Evolutionary conservation across 2,113 vertebrate genomes (phyloP).

Genomic region (Heterotis niloticus): DNA sequence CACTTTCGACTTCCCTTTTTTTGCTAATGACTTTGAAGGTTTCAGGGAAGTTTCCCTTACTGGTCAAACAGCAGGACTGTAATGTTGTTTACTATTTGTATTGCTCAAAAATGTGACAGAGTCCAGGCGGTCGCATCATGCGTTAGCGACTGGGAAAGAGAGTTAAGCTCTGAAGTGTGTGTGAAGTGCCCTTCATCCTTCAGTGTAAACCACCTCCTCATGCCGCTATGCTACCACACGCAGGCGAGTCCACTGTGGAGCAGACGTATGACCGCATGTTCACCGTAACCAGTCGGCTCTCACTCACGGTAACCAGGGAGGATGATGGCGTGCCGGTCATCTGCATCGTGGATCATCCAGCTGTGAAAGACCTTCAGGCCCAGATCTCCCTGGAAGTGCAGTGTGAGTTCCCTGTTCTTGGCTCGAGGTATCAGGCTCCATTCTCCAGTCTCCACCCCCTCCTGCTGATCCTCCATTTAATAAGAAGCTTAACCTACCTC

Average conservation of each 20-base stretch:
- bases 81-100: too few relatives aligned
- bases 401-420: conserved; percentile 72
- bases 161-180: neutral
- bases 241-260: conserved; percentile 82
- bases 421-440: neutral
- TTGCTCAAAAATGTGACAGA: too few relatives aligned
- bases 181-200: neutral
- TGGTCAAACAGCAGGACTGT: too few relatives aligned
- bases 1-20: too few relatives aligned
- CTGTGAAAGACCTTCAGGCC: conserved; percentile 87
- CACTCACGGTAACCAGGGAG: conserved; percentile 80
- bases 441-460: neutral
- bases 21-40: too few relatives aligned
- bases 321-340: conserved; percentile 83
- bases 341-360: conserved; percentile 91
- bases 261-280: conserved; percentile 88
- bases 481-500: neutral
- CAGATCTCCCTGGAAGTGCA: conserved; percentile 91
- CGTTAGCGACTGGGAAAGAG: too few relatives aligned
- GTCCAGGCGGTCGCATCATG: too few relatives aligned
- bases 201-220: neutral
- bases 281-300: conserved; percentile 85
- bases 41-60: too few relatives aligned
- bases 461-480: neutral
- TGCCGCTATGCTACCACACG: conserved; percentile 29